Base-by-base conservation (phyloP, 2,113 vertebrate genomes). In the Ctenodactylus gundi region DNA sequence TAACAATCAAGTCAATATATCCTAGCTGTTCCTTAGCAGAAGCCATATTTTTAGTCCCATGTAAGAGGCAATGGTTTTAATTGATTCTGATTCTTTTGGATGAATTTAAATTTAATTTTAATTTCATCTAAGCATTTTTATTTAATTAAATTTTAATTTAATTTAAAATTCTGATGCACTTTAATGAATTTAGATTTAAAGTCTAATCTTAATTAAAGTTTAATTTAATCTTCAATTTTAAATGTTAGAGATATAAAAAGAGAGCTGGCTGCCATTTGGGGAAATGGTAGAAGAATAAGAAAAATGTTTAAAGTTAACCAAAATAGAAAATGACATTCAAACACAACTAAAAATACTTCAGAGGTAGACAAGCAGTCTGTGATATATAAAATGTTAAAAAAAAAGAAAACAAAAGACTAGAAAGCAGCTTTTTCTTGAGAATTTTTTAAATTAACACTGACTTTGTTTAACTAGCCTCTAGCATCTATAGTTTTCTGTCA, bases 301-400 rank as follows among this genome's bases (percentile, higher is more conserved):
- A 89, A 94, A 93, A 86, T 60, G 36, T 53, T 93, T 80, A 36
- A 91, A 72, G 65, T 93, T 89, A 90, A 91, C 76, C 7, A 31
- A 95, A 96, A 96, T 90, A 97, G 94, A 91, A 95, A 94, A 81
- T 64, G 81, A 46, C 65, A 90, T 97, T 97, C 87, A 93, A 76
- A 95, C 76, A 77, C 68, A 94, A 67, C 70, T 89, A 55, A 90
- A 91, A 90, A 65, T 85, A 91, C 85, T 53, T 93, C 84, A 80
- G 34, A 90, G 34, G 57, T 94, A 81, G 51, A 86, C 31, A 88
- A 81, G n/a, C 17, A 70, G 51, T 27, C 18, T 49, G 29, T 92
- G 87, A 68, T 13, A 81, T 8, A 81, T 57, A 87, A 95, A 81
- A 95, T 62, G 34, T 11, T 18, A 18, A 55, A 12, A 46, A 44